Base-by-base conservation (phyloP, 1,140 invertebrate genomes). In the Drosophila bocki region DNA sequence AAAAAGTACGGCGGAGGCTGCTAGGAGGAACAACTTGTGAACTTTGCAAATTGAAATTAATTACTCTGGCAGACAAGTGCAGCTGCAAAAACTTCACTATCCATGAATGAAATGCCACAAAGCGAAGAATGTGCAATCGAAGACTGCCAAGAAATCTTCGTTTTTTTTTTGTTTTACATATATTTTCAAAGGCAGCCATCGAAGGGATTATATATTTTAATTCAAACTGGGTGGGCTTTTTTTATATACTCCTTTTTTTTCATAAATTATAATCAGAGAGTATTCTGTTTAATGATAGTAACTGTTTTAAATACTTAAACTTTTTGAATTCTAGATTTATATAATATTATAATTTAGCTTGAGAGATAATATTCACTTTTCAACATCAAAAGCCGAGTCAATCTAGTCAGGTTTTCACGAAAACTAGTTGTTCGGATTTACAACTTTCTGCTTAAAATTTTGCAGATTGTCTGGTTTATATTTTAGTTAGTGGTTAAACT, bases 1-100 rank as follows among this genome's bases (percentile, higher is more conserved):
- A 54, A 54, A 54, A 54, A 54, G 12, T 54, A 13, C 13, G 8
- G 26, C 13, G 45, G 45, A 37, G 51, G 51, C 51, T 54, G 41
- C n/a, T 48, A 7, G 58, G 42, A 60, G 48, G 50, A 63, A 68
- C 77, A 82, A 82, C 75, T 88, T 70, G 80, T 88, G 83, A 87
- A 88, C 80, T 87, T 88, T 83, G 80, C 83, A 87, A 88, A 87
- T 83, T 83, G 84, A 87, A 88, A 87, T 88, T 83, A 88, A 87
- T 87, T 87, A 87, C 84, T 84, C 74, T 63, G 68, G 67, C 62
- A 59, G 53, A 58, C 50, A 22, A 56, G 45, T 61, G 32, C 56
- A 64, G 32, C 60, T 53, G 59, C 59, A 61, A 64, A 13, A 56
- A 54, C 60, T 63, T 39, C 12, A n/a, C 35, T 39, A 7, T 22